These are phyloP conservation scores for Hystrix cristata DNA, from an alignment of 2,113 vertebrate genomes.

Conservation along the genomic window DNA sequence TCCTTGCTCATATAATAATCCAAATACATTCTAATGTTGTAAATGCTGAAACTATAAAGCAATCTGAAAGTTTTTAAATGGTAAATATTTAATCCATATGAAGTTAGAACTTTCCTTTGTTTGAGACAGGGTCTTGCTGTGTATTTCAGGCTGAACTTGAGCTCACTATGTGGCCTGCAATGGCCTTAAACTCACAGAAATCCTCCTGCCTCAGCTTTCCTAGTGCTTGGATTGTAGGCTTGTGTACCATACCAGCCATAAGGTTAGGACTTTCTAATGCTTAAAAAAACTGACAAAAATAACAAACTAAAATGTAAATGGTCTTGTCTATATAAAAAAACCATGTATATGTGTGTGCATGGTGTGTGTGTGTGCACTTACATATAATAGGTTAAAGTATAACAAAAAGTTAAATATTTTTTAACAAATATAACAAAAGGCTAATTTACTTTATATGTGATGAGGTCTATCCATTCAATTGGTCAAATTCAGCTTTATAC, in stretches of 20 bases:
- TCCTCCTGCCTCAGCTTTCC: neutral
- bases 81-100: constrained; percentile 37
- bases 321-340: neutral
- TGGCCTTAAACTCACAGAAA: neutral
- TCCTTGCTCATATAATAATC: neutral
- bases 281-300: neutral
- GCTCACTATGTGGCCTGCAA: neutral
- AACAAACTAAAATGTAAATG: neutral
- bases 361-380: too few relatives aligned
- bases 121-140: neutral
- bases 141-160: neutral
- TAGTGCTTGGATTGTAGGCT: too few relatives aligned
- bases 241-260: neutral
- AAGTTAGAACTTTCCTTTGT: neutral
- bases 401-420: constrained; percentile 1
- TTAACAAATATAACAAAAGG: neutral
- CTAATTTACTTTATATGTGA: neutral
- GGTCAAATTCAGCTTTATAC: neutral
- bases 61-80: constrained; percentile 4
- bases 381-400: neutral
- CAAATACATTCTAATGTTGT: neutral
- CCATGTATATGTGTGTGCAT: neutral
- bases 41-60: neutral
- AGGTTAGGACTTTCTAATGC: neutral
- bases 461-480: neutral